A percentile compares a stretch with the other conserved stretches of the same genome.
phyloP scores from a whole-genome alignment of 2,113 vertebrate species.

The Epinephelus lanceolatus region DNA sequence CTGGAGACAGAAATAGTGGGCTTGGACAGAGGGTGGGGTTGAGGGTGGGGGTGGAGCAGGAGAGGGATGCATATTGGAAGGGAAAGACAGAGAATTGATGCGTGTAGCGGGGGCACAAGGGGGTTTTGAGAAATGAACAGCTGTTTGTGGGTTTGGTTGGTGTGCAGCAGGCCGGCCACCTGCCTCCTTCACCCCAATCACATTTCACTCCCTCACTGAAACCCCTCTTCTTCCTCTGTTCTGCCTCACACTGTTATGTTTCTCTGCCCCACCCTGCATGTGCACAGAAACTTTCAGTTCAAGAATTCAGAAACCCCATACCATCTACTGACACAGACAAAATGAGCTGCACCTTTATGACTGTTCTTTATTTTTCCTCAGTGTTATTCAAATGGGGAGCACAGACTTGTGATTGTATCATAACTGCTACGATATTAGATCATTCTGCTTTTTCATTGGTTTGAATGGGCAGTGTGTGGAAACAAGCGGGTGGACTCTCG shows the following conservation, averaged over 20 bases:
- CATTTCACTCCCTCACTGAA: slow-evolving; percentile 48
- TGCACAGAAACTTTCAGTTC: slow-evolving; percentile 1
- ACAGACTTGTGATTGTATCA: slow-evolving; percentile 52
- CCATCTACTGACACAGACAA: neutral
- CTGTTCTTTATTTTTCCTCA: neutral
- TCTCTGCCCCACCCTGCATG: neutral
- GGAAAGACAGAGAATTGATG: slow-evolving; percentile 43
- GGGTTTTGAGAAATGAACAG: slow-evolving; percentile 77
- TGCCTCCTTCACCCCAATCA: slow-evolving; percentile 87
- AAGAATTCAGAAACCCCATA: neutral
- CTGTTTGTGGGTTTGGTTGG: slow-evolving; percentile 70
- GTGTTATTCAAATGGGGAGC: slow-evolving; percentile 30
- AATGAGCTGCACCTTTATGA: neutral
- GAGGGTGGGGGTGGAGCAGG: slow-evolving; percentile 21
- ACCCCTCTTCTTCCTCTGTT: slow-evolving; percentile 5
- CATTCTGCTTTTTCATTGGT: slow-evolving; percentile 38
- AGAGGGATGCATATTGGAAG: slow-evolving; percentile 18
- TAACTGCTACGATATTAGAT: slow-evolving; percentile 65
- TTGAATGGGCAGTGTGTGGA: slow-evolving; percentile 53
- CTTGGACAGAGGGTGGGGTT: slow-evolving; percentile 33
- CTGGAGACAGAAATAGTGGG: slow-evolving; percentile 35
- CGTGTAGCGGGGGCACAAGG: slow-evolving; percentile 33
- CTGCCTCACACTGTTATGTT: neutral
- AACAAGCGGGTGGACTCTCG: slow-evolving; percentile 54
- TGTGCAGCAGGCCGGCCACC: slow-evolving; percentile 68